These are phyloP conservation scores for Lepus europaeus DNA, from an alignment of 2,113 vertebrate species.

Conservation along the genomic window DNA sequence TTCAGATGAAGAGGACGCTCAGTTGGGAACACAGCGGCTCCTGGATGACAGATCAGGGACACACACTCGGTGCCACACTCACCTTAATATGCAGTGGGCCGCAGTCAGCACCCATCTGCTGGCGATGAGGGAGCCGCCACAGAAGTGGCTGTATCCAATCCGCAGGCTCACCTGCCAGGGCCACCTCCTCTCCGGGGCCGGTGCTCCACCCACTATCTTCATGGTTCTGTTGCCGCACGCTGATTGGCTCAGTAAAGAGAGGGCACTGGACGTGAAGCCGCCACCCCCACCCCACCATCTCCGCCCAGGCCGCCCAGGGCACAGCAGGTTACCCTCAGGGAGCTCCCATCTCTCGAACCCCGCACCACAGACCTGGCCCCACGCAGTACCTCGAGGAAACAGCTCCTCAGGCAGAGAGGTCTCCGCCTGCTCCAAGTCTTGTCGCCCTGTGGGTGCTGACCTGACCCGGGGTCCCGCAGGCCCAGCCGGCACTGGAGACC, in stretches of 20 bases:
- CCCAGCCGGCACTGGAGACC: too few species aligned
- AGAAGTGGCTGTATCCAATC: slow-evolving; percentile 77
- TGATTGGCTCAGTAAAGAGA: neutral
- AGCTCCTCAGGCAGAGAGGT: neutral
- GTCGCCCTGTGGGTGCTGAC: too few species aligned
- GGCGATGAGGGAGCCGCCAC: slow-evolving; percentile 88
- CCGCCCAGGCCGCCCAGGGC: neutral
- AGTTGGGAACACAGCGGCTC: neutral
- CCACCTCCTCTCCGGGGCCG: slow-evolving; percentile 68
- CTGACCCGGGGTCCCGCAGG: neutral
- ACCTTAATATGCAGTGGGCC: slow-evolving; percentile 75
- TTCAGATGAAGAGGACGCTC: neutral
- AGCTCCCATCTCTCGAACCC: too few species aligned
- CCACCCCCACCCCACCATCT: neutral
- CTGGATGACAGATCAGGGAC: neutral
- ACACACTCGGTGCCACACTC: slow-evolving; percentile 16
- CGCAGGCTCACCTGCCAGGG: slow-evolving; percentile 91
- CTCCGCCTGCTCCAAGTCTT: too few species aligned
- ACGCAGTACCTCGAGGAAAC: neutral
- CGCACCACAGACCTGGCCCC: too few species aligned
- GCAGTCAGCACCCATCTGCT: slow-evolving; percentile 84
- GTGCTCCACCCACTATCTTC: slow-evolving; percentile 50
- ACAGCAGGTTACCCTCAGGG: neutral
- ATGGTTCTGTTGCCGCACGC: neutral
- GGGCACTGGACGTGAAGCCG: neutral